These are phyloP conservation scores for Pseudonaja textilis DNA, from an alignment of 2,113 vertebrate genomes.

Conservation along the genomic window DNA sequence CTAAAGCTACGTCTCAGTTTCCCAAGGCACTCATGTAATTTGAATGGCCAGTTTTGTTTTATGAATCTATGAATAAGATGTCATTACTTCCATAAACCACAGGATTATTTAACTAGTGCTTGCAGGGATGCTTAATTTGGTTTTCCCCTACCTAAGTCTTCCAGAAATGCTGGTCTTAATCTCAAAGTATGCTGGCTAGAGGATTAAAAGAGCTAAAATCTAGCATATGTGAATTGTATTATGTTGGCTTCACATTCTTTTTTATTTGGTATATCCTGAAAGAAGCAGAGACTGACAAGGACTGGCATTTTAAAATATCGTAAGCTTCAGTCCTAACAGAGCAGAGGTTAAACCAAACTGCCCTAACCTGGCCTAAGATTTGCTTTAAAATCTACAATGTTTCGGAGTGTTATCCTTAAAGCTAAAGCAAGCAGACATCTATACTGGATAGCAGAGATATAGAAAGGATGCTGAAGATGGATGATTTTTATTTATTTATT, in stretches of 20 bases:
- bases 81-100: not conserved
- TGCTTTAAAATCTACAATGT: not conserved
- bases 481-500: too few relatives aligned
- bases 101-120: not conserved
- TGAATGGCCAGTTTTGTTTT: not conserved
- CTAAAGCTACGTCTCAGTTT: not conserved
- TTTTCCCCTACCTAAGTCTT: not conserved
- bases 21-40: not conserved
- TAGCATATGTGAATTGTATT: not conserved
- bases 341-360: not conserved
- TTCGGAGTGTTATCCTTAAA: not conserved
- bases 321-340: not conserved
- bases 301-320: not conserved
- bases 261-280: not conserved
- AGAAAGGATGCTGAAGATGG: not conserved
- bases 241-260: not conserved
- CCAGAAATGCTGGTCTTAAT: not conserved
- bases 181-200: not conserved
- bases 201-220: not conserved
- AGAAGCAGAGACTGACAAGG: not conserved
- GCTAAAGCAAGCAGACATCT: not conserved
- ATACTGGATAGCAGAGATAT: not conserved
- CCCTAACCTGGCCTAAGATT: not conserved
- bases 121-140: not conserved
- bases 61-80: not conserved